A percentile compares a stretch with the other conserved stretches of the same genome.
Evolutionary conservation across 2,113 vertebrate species (phyloP).

Genomic region (Egretta garzetta): DNA sequence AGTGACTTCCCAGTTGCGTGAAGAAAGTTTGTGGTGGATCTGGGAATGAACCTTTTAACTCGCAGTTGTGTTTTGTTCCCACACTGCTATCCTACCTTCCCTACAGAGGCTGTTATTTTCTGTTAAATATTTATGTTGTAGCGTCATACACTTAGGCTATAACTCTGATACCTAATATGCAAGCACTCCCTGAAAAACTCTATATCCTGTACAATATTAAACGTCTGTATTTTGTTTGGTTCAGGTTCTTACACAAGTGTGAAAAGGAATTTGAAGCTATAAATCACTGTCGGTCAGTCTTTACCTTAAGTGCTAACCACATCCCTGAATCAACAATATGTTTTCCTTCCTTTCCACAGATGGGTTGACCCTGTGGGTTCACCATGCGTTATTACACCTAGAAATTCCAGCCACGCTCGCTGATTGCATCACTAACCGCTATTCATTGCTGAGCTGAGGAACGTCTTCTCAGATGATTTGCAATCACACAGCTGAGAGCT

Average conservation of each 20-base stretch:
- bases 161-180: conserved; percentile 25
- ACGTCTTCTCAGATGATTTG: conserved; percentile 17
- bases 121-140: conserved; percentile 27
- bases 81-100: neutral
- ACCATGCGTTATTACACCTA: conserved; percentile 48
- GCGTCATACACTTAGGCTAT: conserved; percentile 14
- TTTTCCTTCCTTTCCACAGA: conserved; percentile 66
- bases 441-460: conserved; percentile 1
- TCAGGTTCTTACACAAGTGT: conserved; percentile 62
- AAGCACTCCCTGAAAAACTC: conserved; percentile 31
- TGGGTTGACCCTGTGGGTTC: conserved; percentile 34
- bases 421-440: conserved; percentile 50
- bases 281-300: conserved; percentile 60
- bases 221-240: conserved; percentile 67
- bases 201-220: conserved; percentile 66
- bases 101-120: neutral
- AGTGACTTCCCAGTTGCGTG: neutral
- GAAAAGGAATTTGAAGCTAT: conserved; percentile 69
- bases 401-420: neutral
- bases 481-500: neutral
- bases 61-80: neutral
- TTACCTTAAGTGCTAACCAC: conserved; percentile 71
- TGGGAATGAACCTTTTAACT: neutral
- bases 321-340: conserved; percentile 69
- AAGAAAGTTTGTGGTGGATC: neutral